Evolutionary conservation across 2,797 vertebrate species (phyloP).

Genomic region (Alosa sapidissima): DNA sequence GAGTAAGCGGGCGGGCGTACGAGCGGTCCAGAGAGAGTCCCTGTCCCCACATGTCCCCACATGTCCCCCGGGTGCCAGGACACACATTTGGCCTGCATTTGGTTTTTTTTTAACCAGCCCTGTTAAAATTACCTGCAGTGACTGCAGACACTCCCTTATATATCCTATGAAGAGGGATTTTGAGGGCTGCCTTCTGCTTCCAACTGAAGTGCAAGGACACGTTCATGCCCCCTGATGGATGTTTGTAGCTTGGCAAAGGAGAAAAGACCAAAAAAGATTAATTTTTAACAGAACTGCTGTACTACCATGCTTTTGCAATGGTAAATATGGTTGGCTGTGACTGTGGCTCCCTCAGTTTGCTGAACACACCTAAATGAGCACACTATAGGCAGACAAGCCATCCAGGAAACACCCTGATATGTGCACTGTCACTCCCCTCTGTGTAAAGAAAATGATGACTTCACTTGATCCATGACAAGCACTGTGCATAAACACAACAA

Average conservation of each 20-base stretch:
- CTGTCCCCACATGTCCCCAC: slow-evolving; percentile 49
- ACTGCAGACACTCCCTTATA: not conserved
- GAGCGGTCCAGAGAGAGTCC: slow-evolving; percentile 15
- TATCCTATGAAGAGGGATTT: not conserved
- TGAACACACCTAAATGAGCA: not conserved
- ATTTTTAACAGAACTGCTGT: not conserved
- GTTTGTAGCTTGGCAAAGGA: no score
- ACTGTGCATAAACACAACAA: slow-evolving; percentile 30
- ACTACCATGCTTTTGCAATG: not conserved
- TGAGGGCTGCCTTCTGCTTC: not conserved
- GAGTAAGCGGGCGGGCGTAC: not conserved
- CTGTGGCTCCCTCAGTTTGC: not conserved
- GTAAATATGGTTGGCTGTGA: not conserved
- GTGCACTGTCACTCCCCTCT: slow-evolving; percentile 30
- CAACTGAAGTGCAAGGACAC: not conserved
- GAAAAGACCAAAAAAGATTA: no score
- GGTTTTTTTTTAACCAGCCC: not conserved
- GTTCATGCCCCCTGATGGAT: no score
- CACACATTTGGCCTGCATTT: slow-evolving; percentile 17
- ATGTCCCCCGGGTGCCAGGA: not conserved
- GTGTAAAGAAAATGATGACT: slow-evolving; percentile 31
- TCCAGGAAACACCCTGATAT: slow-evolving; percentile 27
- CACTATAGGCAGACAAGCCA: not conserved
- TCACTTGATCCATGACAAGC: slow-evolving; percentile 26
- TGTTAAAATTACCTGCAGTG: not conserved